Evolutionary conservation across 1,140 invertebrate species (phyloP).

Genomic region (Contarinia nasturtii): DNA sequence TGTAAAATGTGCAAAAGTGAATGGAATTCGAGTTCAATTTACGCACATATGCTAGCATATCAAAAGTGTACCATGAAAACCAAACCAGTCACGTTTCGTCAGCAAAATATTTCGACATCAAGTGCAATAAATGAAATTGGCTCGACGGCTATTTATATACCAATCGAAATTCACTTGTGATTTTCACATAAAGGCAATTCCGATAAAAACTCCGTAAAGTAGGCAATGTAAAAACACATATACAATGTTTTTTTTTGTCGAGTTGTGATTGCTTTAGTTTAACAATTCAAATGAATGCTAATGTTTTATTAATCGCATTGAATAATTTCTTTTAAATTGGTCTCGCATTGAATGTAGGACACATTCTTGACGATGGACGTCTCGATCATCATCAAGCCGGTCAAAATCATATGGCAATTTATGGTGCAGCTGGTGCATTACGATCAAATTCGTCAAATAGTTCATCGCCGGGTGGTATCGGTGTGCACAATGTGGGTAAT

Average conservation of each 20-base stretch:
- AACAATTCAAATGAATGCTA: no score
- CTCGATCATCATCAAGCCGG: constrained; percentile 17
- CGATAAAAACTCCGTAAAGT: no score
- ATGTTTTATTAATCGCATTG: no score
- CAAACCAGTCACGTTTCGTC: neutral
- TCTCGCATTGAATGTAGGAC: constrained; percentile 10
- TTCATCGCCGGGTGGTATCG: constrained; percentile 3
- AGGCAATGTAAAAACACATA: no score
- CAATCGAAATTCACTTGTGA: neutral
- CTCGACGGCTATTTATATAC: neutral
- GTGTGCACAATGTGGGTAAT: neutral
- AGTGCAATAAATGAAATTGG: neutral
- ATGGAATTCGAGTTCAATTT: neutral
- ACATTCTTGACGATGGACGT: constrained; percentile 23
- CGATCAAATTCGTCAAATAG: constrained; percentile 4
- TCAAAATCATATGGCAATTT: constrained; percentile 8
- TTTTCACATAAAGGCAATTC: no score
- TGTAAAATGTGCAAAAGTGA: no score
- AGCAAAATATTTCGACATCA: neutral
- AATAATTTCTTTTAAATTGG: no score
- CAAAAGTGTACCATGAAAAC: neutral
- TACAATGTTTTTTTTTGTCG: no score
- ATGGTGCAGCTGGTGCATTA: constrained; percentile 5
- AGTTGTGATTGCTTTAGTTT: no score
- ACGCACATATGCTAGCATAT: neutral